Evolutionary conservation across 2,888 invertebrate species (phyloP), one percentile per base, ranked within the genome.

Genomic region (Labia minor): DNA sequence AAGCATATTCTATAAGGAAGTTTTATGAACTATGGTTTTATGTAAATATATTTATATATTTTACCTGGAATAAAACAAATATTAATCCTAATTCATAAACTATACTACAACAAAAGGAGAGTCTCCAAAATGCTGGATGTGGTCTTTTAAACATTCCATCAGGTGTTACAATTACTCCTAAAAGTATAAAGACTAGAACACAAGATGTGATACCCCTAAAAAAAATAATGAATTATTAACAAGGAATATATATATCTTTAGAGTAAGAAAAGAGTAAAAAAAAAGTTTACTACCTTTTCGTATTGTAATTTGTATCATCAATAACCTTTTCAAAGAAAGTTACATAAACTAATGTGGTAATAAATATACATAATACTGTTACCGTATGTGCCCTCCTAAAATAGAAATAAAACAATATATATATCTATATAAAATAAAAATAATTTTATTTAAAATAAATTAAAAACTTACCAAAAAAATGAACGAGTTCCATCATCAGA

Each of bases 71-170:
- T 1, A 82, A 76, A 10, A 82, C 74, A 73, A 81, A 83, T 65
- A 83, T 81, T 21, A 83, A 75, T 18, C 75, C 73, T 26, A 83
- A 74, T 72, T 82, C 80, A 73, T 83, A 83, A 1, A 81, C 77
- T 68, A 83, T 79, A 71, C 80, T 81, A 67, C 81, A 72, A 70
- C 80, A 79, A 70, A 83, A 78, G 21, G 80, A 75, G 66, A 82
- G 75, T 69, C 82, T 73, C 83, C 83, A 83, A 63, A 83, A 76
- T 16, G 79, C 81, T 66, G 82, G 82, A 75, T 82, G 83, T 14
- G 82, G 83, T 70, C 83, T 75, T 62, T 75, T 75, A 71, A 82
- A 83, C 19, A 81, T 81, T 4, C 82, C 82, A 76, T 83, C 82
- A 18, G 82, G 82, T 4, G 80, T 81, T 65, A 81, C 79, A 14